Percentiles rank a stretch among this genome's conserved stretches.
phyloP scores from a whole-genome alignment of 2,113 vertebrate species.

The Zeus faber region DNA sequence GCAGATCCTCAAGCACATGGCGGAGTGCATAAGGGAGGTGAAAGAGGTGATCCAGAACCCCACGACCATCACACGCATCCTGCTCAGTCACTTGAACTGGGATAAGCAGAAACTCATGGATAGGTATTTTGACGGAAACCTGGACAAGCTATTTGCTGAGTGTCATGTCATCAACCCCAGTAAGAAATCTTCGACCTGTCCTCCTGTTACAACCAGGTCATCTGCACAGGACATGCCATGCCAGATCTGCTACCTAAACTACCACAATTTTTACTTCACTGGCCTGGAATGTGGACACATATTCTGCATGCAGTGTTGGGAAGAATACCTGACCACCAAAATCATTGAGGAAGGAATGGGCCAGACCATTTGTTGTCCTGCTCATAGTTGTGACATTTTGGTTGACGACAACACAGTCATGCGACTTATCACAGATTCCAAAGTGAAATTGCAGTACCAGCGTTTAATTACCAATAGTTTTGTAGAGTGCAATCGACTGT shows the following conservation, averaged over 20 bases:
- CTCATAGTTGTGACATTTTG: conserved; percentile 99
- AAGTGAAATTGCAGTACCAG: conserved; percentile 99
- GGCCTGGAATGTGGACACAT: conserved; percentile 99
- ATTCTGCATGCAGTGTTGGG: conserved; percentile 99
- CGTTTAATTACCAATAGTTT: conserved; percentile 99
- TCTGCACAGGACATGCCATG: conserved; percentile 99
- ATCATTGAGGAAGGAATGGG: conserved; percentile 99
- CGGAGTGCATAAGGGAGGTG: conserved; percentile 98
- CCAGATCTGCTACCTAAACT: conserved; percentile 99
- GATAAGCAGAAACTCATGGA: conserved; percentile 99
- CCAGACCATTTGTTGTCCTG: conserved; percentile 99
- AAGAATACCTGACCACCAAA: conserved; percentile 99
- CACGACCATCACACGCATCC: conserved; percentile 98
- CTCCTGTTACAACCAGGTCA: conserved; percentile 96
- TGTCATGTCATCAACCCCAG: conserved; percentile 99
- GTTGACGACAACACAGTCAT: conserved; percentile 99
- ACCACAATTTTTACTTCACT: conserved; percentile 97
- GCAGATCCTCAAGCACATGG: conserved; percentile 98
- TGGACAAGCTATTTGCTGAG: conserved; percentile 99
- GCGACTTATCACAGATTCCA: conserved; percentile 99
- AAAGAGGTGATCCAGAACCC: conserved; percentile 99
- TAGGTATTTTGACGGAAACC: conserved; percentile 99
- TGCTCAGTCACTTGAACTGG: conserved; percentile 99
- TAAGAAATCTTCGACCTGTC: conserved; percentile 95
- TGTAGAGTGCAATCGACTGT: conserved; percentile 99